Evolutionary conservation across 1,140 invertebrate genomes (phyloP).

Genomic region (Lethocerus indicus): DNA sequence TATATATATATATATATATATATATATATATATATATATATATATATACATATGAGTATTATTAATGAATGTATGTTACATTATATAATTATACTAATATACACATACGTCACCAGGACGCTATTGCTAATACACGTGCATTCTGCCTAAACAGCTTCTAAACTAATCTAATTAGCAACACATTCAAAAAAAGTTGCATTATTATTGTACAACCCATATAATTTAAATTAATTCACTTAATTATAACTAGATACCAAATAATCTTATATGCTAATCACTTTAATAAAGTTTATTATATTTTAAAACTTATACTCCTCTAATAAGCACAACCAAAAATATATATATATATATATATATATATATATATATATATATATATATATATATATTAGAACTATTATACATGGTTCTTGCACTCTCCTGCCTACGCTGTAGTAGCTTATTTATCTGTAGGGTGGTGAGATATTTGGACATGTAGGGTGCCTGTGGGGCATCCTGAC

Average conservation of each 20-base stretch:
- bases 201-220: not conserved
- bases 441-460: too few species aligned
- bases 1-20: too few species aligned
- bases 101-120: slow-evolving; percentile 4
- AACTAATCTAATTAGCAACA: slow-evolving; percentile 1
- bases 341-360: not conserved
- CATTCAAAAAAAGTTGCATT: not conserved
- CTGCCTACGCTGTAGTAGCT: too few species aligned
- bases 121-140: slow-evolving; percentile 30
- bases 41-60: too few species aligned
- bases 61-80: too few species aligned
- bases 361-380: too few species aligned
- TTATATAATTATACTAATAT: slow-evolving; percentile 13
- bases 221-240: not conserved
- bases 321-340: not conserved
- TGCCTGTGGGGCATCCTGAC: too few species aligned
- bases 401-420: too few species aligned
- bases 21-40: too few species aligned
- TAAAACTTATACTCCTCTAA: not conserved
- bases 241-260: not conserved
- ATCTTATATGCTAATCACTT: not conserved
- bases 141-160: slow-evolving; percentile 20
- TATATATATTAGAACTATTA: too few species aligned
- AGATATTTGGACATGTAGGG: too few species aligned
- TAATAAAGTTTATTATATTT: not conserved